Base-by-base conservation (phyloP, 53 echinoderm and acorn worm genomes). In the Temnopleurus reevesii region DNA sequence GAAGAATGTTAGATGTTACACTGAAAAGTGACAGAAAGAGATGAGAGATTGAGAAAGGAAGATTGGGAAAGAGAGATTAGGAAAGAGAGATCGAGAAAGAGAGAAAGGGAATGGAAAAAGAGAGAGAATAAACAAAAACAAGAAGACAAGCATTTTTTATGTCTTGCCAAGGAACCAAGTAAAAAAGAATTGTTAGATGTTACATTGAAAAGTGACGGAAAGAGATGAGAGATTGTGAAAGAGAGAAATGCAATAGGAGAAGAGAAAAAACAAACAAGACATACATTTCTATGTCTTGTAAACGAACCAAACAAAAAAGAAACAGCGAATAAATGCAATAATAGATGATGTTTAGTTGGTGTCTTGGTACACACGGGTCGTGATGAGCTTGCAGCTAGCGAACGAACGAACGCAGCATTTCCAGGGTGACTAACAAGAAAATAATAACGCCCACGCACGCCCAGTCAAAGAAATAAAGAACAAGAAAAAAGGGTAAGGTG, bases 401-500 rank as follows among this genome's bases (percentile, higher is more conserved):
- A n/a, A 24, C 41, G 23, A 71, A 33, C 17, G 33, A 24, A 27
- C 8, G 58, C 58, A 24, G 57, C 15, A 18, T 18, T 63, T 4
- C 27, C 58, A 9, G 25, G 71, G 19, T 71, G n/a, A 0, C 4
- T 17, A 26, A 47, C 80, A 80, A 80, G 46, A 15, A 23, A 28
- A 47, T 46, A 80, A 3, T 27, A 51, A 49, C 80, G 51, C 80
- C 80, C 80, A 83, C 55, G 83, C 54, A 83, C 83, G 55, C 55
- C 54, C 36, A 83, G 21, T 0, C 53, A 35, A 30, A 2, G 9
- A 77, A 46, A 77, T 21, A 80, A 44, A 77, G 77, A 43, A 44
- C 2, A 35, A 77, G 3, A 44, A 44, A 77, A 44, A 5, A 5
- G 77, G 41, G 10, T 12, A 44, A 18, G 19, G 77, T n/a, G 36